phyloP scores from a whole-genome alignment of 2,888 invertebrate species.

The Hyalella azteca region DNA sequence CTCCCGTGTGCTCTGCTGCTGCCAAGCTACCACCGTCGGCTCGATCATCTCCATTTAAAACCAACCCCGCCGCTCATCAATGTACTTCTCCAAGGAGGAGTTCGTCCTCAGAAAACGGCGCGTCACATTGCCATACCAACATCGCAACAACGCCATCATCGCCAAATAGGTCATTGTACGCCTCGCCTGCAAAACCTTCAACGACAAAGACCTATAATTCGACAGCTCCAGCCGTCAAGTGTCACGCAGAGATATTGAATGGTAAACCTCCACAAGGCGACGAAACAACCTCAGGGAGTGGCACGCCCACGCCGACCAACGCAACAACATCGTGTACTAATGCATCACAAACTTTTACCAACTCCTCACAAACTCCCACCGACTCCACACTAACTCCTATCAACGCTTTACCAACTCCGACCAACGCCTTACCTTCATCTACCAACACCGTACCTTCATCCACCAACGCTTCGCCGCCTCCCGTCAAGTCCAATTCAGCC shows the following conservation, averaged over 20 bases:
- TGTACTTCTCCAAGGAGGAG: neutral
- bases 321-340: neutral
- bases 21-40: conserved; percentile 9
- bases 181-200: neutral
- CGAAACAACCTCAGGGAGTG: neutral
- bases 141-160: neutral
- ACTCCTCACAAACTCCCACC: too few species aligned
- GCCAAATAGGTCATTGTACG: neutral
- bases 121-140: neutral
- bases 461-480: neutral
- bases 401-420: too few species aligned
- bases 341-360: too few species aligned
- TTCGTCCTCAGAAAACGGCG: neutral
- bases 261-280: neutral
- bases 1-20: neutral
- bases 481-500: neutral
- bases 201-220: neutral
- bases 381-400: too few species aligned
- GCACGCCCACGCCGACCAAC: conserved; percentile 10
- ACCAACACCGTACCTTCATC: too few species aligned
- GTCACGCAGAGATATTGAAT: neutral
- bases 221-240: neutral
- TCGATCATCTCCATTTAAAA: neutral
- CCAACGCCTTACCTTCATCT: too few species aligned
- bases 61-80: neutral